Base-by-base conservation (phyloP, 2,797 vertebrate species). In the Vipera ursinii region DNA sequence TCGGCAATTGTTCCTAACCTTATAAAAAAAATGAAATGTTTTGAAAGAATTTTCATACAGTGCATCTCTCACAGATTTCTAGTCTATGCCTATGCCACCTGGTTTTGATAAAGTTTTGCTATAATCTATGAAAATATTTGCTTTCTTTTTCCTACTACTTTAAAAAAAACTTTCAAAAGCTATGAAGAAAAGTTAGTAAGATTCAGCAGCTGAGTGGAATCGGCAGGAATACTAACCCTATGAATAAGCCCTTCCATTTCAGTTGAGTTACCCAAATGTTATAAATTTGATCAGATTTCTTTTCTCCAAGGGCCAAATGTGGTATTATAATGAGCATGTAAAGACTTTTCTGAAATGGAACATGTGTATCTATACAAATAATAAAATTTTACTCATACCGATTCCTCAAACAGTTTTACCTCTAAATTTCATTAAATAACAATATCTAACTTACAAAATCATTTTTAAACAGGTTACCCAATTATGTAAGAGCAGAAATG, bases 1-100 rank as follows among this genome's bases (percentile, higher is more conserved):
- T 28, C 98, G 98, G 94, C 97, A 97, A 91, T 98, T 98, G 91
- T 96, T 99, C 57, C 99, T 98, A 88, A 99, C 95, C 99, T 99
- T 98, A 57, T 93, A 90, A 73, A 60, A 92, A 56, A 94, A 56
- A 0, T 69, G 6, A 26, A 51, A 94, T 87, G 44, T 38, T 63
- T 53, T 17, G 86, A 91, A 88, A 3, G 1, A n/a, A 57, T 28
- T 59, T 88, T 87, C 0, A 91, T n/a, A 89, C 78, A 95, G 38
- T 89, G 13, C 0, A 0, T 1, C 0, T 0, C 20, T 20, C 44
- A 53, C 9, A 22, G 4, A 51, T 73, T 87, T 88, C 26, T 78
- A 14, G 9, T 57, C 32, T 89, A n/a, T 85, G n/a, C 6, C 6
- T n/a, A 22, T 57, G 4, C 0, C 28, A 22, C 44, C 38, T 88